Conservation (phyloP, 1,140 invertebrate genomes). For the Steinernema khuongi region DNA sequence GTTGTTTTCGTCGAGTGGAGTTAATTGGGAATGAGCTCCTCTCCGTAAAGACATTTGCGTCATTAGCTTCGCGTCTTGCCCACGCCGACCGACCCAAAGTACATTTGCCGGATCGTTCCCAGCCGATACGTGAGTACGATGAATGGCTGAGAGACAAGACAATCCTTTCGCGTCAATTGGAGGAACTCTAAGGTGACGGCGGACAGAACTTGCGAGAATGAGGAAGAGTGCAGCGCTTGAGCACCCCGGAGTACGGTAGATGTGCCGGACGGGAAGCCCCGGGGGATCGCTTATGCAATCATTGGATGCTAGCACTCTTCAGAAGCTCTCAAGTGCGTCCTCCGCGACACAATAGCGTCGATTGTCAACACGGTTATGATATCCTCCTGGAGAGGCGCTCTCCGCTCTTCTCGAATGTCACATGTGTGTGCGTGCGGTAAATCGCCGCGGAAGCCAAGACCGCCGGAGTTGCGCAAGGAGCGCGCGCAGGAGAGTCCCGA, state of each 20-base stretch:
- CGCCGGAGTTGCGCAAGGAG: background rate
- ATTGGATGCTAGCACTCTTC: background rate
- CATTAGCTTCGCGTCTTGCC: background rate
- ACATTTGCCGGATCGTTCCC: background rate
- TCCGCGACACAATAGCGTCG: background rate
- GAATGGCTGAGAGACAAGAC: too few relatives aligned
- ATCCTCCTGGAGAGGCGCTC: background rate
- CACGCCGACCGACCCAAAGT: background rate
- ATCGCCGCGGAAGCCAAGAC: background rate
- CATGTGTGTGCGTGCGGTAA: conserved; percentile 1
- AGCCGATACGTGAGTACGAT: background rate
- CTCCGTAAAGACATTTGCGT: background rate
- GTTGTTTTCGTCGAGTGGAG: too few relatives aligned
- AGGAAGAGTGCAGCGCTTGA: background rate
- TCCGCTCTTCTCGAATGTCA: background rate
- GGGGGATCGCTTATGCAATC: background rate
- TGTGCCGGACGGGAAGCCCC: background rate
- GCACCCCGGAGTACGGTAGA: background rate
- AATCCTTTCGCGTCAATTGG: too few relatives aligned
- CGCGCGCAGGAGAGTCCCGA: background rate
- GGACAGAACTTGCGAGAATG: background rate
- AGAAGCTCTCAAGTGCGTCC: background rate
- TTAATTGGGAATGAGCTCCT: background rate
- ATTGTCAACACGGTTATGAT: conserved; percentile 17
- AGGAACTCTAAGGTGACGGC: too few relatives aligned